Conservation (phyloP, 2,888 invertebrate species). For the Caenorhabditis wallacei region DNA sequence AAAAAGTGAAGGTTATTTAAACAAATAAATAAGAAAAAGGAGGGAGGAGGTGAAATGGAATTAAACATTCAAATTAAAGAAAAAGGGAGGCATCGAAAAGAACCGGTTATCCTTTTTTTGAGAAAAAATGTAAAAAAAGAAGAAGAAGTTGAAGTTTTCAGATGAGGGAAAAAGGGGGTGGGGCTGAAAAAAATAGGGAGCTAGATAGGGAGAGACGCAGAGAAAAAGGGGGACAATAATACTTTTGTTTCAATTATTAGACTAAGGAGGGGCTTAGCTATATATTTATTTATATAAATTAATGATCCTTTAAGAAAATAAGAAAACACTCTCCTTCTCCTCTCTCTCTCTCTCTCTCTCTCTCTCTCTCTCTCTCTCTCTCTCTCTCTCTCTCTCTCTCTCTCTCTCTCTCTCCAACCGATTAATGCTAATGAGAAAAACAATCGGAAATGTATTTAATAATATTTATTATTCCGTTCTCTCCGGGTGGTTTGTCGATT, state of each 20-base stretch:
- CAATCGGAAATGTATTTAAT: slow-evolving; percentile 35
- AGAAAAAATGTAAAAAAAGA: slow-evolving; percentile 1
- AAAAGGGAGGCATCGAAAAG: slow-evolving; percentile 3
- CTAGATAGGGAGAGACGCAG: too few species aligned
- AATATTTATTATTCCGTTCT: slow-evolving; percentile 4
- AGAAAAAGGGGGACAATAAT: too few species aligned
- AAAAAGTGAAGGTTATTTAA: slow-evolving; percentile 42
- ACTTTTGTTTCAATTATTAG: too few species aligned
- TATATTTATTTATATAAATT: too few species aligned
- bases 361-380: too few species aligned
- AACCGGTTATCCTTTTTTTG: slow-evolving; percentile 11
- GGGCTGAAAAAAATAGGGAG: too few species aligned
- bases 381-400: too few species aligned
- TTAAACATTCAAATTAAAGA: slow-evolving; percentile 49
- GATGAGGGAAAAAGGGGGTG: too few species aligned
- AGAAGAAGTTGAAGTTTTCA: not conserved
- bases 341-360: too few species aligned
- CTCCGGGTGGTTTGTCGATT: slow-evolving; percentile 7
- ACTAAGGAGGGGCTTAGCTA: too few species aligned
- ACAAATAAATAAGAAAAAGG: slow-evolving; percentile 34
- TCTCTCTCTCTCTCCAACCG: not conserved
- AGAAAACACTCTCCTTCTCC: too few species aligned
- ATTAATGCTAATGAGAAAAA: slow-evolving; percentile 50
- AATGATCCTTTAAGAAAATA: too few species aligned
- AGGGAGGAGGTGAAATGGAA: slow-evolving; percentile 11